These are phyloP conservation scores for Labrus mixtus DNA, from an alignment of 2,113 vertebrate species.

Conservation along the genomic window DNA sequence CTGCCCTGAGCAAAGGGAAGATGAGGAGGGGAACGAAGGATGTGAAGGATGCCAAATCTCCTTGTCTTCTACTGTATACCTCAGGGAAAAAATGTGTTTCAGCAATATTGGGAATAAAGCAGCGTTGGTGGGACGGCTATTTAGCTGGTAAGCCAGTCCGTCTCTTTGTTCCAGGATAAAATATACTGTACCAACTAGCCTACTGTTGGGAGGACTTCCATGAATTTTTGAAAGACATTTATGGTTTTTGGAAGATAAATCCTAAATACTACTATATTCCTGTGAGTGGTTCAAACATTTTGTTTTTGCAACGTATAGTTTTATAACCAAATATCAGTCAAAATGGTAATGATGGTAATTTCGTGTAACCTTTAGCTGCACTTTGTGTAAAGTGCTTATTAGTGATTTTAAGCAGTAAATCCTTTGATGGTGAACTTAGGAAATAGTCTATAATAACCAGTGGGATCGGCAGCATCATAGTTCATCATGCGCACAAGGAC, in stretches of 20 bases:
- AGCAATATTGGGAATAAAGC: neutral
- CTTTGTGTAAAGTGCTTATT: neutral
- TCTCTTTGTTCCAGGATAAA: conserved; percentile 1
- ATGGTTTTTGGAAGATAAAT: neutral
- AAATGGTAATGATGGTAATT: too few relatives aligned
- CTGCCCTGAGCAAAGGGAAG: conserved; percentile 54
- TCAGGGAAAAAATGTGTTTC: neutral
- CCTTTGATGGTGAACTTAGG: too few relatives aligned
- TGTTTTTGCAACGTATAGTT: too few relatives aligned
- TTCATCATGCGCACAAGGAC: too few relatives aligned
- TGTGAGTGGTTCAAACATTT: too few relatives aligned
- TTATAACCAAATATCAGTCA: neutral
- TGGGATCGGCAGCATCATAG: too few relatives aligned
- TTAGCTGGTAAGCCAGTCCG: neutral
- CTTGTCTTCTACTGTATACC: conserved; percentile 23
- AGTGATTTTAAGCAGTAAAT: neutral
- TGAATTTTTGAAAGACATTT: neutral
- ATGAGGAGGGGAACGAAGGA: conserved; percentile 65
- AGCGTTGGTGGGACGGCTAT: neutral
- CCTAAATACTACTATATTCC: too few relatives aligned
- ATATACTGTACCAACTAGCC: conserved; percentile 1
- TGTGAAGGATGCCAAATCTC: conserved; percentile 41
- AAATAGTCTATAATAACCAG: too few relatives aligned
- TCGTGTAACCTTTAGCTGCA: too few relatives aligned
- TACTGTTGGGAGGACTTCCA: neutral